Conservation (phyloP, 2,113 vertebrate species). For the Siphamia tubifer region DNA sequence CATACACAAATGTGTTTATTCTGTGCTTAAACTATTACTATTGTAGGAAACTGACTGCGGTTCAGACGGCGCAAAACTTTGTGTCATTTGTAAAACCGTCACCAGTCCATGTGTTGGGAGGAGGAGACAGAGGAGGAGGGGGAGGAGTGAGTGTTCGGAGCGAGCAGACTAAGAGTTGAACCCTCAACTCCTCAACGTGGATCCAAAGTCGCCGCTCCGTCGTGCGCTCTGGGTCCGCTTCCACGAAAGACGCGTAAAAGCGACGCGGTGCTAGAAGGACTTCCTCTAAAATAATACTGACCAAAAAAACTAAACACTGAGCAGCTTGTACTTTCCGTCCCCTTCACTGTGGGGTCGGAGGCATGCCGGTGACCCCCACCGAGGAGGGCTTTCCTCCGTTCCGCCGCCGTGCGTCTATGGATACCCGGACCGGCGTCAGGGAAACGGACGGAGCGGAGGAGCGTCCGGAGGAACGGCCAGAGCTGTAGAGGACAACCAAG, state of each 20-base stretch:
- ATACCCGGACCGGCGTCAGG: slow-evolving; percentile 43
- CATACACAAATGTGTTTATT: too few relatives aligned
- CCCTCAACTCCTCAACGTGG: slow-evolving; percentile 25
- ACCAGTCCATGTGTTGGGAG: slow-evolving; percentile 29
- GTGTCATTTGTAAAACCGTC: slow-evolving; percentile 54
- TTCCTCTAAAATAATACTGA: too few relatives aligned
- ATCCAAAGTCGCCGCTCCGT: slow-evolving; percentile 10
- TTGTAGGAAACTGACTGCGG: too few relatives aligned
- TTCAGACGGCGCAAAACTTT: too few relatives aligned
- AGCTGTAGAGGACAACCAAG: slow-evolving; percentile 24
- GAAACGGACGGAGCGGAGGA: slow-evolving; percentile 31
- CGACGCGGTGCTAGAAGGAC: slow-evolving; percentile 22
- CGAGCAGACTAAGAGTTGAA: slow-evolving; percentile 29
- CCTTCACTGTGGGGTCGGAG: slow-evolving; percentile 14
- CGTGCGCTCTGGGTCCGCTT: neutral
- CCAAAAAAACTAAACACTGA: neutral
- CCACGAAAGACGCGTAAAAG: slow-evolving; percentile 10
- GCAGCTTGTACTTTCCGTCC: neutral
- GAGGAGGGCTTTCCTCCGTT: slow-evolving; percentile 47
- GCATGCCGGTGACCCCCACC: slow-evolving; percentile 37
- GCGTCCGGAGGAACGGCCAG: slow-evolving; percentile 20
- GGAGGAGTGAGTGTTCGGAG: slow-evolving; percentile 24
- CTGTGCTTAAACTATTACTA: too few relatives aligned
- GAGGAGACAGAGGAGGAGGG: slow-evolving; percentile 14
- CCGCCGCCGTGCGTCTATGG: slow-evolving; percentile 41